Evolutionary conservation across 1,140 invertebrate species (phyloP), one percentile per base, ranked within the genome.

Genomic region (Drosophila tristis): DNA sequence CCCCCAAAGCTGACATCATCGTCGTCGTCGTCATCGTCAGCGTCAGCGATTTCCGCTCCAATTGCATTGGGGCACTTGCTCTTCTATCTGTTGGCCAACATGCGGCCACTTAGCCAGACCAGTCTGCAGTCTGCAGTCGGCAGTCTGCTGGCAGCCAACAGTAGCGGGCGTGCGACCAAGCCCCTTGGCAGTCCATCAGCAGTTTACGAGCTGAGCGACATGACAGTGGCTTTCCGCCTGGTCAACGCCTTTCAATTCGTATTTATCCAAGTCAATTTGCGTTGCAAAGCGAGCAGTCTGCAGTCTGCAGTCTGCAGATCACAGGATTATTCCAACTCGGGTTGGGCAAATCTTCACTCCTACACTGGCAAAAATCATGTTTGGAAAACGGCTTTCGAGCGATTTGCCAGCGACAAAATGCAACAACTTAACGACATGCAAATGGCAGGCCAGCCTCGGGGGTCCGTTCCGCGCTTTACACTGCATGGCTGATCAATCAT

Each of bases 31-130:
- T 43, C 68, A 53, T 35, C 51, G 48, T 49, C 43, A 25, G 16
- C 20, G 35, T 45, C 48, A 23, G 50, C 29, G 42, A 47, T 85
- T 86, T 86, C 82, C 82, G 82, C 82, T 86, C 82, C 74, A 87
- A 76, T 86, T 85, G 65, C 53, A 58, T 44, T 60, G 35, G 4
- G 35, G 35, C 35, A 39, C 35, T 39, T 49, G 13, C 45, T 26
- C 45, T 48, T 58, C 65, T 13, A 15, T 20, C 13, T 75, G 60
- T 73, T 63, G 16, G 31, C 31, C 47, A 67, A 76, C 48, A 53
- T 49, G 5, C 25, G 23, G 16, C 9, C 31, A 20, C 20, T 62
- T 65, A 39, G 35, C 11, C 35, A 39, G 16, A 16, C 16, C 16
- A 16, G 16, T 16, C 16, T 16, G n/a, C n/a, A n/a, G n/a, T n/a